Base-by-base conservation (phyloP, 2,113 vertebrate genomes). In the Rutilus rutilus region DNA sequence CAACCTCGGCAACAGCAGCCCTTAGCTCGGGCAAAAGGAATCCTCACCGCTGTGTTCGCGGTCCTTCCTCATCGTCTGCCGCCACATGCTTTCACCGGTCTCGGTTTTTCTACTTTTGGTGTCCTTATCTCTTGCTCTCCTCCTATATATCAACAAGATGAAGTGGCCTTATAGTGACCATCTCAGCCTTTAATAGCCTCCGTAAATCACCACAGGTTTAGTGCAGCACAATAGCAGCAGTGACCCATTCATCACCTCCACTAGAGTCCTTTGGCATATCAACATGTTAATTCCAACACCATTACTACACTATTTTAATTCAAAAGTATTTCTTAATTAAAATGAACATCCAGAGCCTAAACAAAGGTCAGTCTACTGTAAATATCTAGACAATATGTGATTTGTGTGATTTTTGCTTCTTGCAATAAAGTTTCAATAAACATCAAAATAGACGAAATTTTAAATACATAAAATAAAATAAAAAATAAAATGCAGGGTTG, bases 111-210 rank as follows among this genome's bases (percentile, higher is more conserved):
- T 81, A 50, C 79, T 54, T 86, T 86, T 57, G 8, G 42, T 88
- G 33, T 87, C 79, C 81, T 85, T 88, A 82, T 83, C 69, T 88
- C 73, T 27, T 78, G 85, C 85, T 85, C 83, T 73, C 69, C 88
- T 90, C 75, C 21, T 90, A 54, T 90, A 90, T 89, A 92, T 94
- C 93, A 93, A 81, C 7, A 92, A 94, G 94, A 95, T 95, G 90
- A 93, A 95, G 93, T 92, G 91, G 90, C 90, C 91, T 86, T 88
- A 71, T 89, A 92, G 90, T 86, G 85, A 93, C 93, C 93, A 93
- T 92, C 93, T 93, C 90, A 90, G 89, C 90, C 83, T 88, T 91
- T 94, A 94, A 95, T 95, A 93, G 92, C 91, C 89, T 87, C 92
- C 67, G 92, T 95, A 95, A 94, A 94, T 94, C 92, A 93, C 84